phyloP scores from a whole-genome alignment of 2,113 vertebrate genomes.

The Trematocara unimaculatum region DNA sequence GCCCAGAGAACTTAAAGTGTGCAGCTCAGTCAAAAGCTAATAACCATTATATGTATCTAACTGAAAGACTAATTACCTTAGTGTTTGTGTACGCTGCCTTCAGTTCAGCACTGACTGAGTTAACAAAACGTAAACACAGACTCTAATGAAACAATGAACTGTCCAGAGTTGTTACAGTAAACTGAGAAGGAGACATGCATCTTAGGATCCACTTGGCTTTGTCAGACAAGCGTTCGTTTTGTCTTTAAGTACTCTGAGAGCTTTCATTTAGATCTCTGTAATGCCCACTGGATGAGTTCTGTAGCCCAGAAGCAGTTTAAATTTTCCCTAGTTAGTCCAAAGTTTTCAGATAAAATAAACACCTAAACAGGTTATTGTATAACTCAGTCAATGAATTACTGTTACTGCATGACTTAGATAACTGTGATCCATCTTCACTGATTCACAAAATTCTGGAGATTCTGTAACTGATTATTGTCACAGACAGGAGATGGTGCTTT shows the following conservation, averaged over 20 bases:
- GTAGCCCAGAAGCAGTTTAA: not conserved
- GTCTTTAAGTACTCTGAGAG: not conserved
- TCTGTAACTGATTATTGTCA: constrained; percentile 41
- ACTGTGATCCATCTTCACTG: not conserved
- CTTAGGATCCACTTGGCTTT: not conserved
- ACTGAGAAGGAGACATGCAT: not conserved
- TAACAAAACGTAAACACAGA: not conserved
- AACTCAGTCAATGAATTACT: not conserved
- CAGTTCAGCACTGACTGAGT: not conserved
- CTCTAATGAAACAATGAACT: not conserved
- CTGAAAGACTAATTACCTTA: not conserved
- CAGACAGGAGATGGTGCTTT: constrained; percentile 6
- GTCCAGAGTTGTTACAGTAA: not conserved
- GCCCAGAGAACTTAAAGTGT: not conserved
- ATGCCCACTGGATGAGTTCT: not conserved
- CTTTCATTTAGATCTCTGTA: not conserved
- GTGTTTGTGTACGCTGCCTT: not conserved
- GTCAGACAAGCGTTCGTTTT: not conserved
- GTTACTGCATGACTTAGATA: not conserved
- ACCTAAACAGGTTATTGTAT: not conserved
- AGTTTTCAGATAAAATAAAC: not conserved
- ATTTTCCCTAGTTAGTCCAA: not conserved
- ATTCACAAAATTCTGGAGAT: not conserved
- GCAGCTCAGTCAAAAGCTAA: not conserved
- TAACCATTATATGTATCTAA: not conserved